Percentiles rank a stretch among this genome's conserved stretches.
phyloP scores from a whole-genome alignment of 2,113 vertebrate species.

The Aix galericulata region DNA sequence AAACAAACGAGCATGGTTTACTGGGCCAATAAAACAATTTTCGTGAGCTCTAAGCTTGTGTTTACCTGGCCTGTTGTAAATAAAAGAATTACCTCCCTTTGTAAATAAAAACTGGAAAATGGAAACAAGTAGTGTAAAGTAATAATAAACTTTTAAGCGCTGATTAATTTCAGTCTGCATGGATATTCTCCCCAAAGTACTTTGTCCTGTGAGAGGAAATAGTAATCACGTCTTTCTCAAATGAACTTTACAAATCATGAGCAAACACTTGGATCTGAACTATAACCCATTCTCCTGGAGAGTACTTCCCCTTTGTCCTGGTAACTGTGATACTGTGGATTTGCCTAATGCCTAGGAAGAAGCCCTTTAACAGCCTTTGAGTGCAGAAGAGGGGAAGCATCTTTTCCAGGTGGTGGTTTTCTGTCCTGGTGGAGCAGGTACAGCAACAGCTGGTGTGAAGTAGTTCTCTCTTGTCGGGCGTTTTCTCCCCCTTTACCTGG shows the following conservation, averaged over 20 bases:
- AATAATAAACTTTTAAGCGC: background rate
- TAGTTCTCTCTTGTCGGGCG: no score
- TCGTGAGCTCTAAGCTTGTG: background rate
- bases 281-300: background rate
- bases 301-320: background rate
- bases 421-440: background rate
- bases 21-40: background rate
- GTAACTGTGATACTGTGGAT: background rate
- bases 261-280: background rate
- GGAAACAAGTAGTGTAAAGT: background rate
- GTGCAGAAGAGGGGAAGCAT: background rate
- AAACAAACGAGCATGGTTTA: background rate
- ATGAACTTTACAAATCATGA: background rate
- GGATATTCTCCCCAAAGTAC: background rate
- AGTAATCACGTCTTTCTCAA: accelerated
- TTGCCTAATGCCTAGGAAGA: background rate
- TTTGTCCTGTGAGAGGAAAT: background rate
- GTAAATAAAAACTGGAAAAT: background rate
- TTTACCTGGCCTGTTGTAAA: background rate
- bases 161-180: background rate
- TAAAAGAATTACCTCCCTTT: background rate
- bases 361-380: background rate
- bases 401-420: background rate
- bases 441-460: background rate
- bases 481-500: background rate